Percentiles rank a stretch among this genome's conserved stretches.
phyloP scores from a whole-genome alignment of 2,113 vertebrate genomes.

The Xiphophorus couchianus region DNA sequence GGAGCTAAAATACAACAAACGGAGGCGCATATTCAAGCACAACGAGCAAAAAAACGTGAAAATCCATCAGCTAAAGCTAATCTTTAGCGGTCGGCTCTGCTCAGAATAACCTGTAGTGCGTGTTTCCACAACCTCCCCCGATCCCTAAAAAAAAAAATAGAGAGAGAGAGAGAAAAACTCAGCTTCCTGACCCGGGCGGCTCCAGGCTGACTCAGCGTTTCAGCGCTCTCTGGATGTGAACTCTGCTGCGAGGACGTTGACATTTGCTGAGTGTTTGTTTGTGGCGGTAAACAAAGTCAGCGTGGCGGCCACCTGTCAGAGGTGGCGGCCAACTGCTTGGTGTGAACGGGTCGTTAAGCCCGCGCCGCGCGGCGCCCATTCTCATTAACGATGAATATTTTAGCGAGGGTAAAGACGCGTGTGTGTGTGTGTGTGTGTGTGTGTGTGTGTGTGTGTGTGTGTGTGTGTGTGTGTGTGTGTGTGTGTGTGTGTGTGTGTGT shows the following conservation, averaged over 20 bases:
- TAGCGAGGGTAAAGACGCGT: slow-evolving; percentile 13
- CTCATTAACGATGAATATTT: slow-evolving; percentile 42
- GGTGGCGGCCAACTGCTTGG: slow-evolving; percentile 49
- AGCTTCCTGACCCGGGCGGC: background rate
- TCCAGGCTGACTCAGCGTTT: slow-evolving; percentile 4
- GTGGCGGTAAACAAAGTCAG: slow-evolving; percentile 59
- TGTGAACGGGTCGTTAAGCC: slow-evolving; percentile 54
- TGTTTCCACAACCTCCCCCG: no score
- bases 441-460: slow-evolving; percentile 27
- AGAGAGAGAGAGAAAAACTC: background rate
- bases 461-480: slow-evolving; percentile 30
- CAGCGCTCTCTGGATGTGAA: slow-evolving; percentile 7
- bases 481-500: slow-evolving; percentile 25
- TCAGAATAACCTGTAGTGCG: no score
- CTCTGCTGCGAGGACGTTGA: slow-evolving; percentile 37
- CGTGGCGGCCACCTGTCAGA: slow-evolving; percentile 57
- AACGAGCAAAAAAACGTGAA: no score
- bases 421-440: slow-evolving; percentile 20
- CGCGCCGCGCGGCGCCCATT: slow-evolving; percentile 33
- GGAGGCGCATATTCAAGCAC: no score
- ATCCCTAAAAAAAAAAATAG: background rate
- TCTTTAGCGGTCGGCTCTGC: no score
- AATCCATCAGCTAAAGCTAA: no score
- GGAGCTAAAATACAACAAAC: no score
- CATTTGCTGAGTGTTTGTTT: slow-evolving; percentile 39